Conservation (phyloP, 2,888 invertebrate species). For the Corythucha ciliata region DNA sequence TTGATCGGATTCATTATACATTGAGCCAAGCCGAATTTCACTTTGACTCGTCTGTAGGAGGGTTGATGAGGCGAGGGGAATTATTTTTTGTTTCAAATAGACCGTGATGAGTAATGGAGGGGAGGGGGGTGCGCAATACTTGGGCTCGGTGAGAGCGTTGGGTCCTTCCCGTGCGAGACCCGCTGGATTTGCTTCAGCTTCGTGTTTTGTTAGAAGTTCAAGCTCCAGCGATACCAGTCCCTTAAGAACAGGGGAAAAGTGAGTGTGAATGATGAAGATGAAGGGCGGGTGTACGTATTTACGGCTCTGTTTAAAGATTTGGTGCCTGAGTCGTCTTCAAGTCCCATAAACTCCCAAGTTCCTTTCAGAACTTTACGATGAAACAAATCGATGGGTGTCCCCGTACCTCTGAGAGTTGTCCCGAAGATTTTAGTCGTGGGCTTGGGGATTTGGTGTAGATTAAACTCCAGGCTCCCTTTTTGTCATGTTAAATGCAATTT, state of each 20-base stretch:
- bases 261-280: not conserved
- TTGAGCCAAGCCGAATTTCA: no score
- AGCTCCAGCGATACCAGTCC: conserved; percentile 63
- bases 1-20: no score
- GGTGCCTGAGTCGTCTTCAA: conserved; percentile 38
- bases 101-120: no score
- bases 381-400: conserved; percentile 55
- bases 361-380: conserved; percentile 41
- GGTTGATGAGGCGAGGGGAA: no score
- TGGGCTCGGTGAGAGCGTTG: conserved; percentile 51
- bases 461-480: conserved; percentile 51
- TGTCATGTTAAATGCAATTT: conserved; percentile 22
- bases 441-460: conserved; percentile 52
- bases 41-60: no score
- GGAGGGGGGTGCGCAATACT: no score
- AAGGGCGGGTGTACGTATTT: not conserved
- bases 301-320: not conserved
- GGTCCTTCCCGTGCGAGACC: conserved; percentile 57
- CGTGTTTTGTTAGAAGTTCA: conserved; percentile 49
- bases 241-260: conserved; percentile 19
- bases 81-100: no score
- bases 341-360: conserved; percentile 62
- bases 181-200: conserved; percentile 53
- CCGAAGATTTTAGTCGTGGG: conserved; percentile 36
- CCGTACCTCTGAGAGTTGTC: conserved; percentile 29